These are phyloP conservation scores for Drosophila mulleri DNA, from an alignment of 2,888 invertebrate genomes.

Conservation along the genomic window DNA sequence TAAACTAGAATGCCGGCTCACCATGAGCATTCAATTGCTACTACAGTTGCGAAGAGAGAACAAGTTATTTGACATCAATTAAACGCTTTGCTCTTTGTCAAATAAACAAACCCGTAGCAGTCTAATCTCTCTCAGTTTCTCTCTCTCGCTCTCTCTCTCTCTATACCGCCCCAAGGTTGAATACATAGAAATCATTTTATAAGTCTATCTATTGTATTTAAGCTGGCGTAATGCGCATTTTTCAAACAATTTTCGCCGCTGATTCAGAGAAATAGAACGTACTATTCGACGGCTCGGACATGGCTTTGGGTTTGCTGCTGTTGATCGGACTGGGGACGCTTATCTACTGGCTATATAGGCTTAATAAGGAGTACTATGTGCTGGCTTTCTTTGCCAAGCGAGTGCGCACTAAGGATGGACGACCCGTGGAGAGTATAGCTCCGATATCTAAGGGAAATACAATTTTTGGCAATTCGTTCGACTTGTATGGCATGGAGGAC, in stretches of 20 bases:
- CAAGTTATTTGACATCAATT: not conserved
- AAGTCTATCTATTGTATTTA: not conserved
- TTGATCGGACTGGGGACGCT: conserved; percentile 39
- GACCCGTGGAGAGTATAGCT: conserved; percentile 59
- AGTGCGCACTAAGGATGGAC: conserved; percentile 73
- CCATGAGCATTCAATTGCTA: not conserved
- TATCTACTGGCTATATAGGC: conserved; percentile 50
- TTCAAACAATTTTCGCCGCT: conserved; percentile 4
- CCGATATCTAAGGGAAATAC: conserved; percentile 59
- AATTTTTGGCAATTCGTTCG: conserved; percentile 80
- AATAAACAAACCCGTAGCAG: not conserved
- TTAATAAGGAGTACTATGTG: conserved; percentile 62
- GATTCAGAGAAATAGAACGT: not conserved
- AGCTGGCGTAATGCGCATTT: not conserved
- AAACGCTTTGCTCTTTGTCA: not conserved
- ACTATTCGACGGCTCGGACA: conserved; percentile 3
- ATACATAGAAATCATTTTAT: not conserved
- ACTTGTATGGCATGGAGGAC: conserved; percentile 56
- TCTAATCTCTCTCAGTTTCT: not conserved
- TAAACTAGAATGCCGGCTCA: not conserved
- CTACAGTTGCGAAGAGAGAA: not conserved
- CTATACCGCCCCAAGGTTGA: not conserved
- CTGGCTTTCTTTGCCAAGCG: conserved; percentile 61
- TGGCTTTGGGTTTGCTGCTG: conserved; percentile 41
- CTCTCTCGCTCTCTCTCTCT: not conserved